A percentile compares a stretch with the other conserved stretches of the same genome.
Evolutionary conservation across 1,140 invertebrate genomes (phyloP).

Genomic region (Scaptomyza graminum): DNA sequence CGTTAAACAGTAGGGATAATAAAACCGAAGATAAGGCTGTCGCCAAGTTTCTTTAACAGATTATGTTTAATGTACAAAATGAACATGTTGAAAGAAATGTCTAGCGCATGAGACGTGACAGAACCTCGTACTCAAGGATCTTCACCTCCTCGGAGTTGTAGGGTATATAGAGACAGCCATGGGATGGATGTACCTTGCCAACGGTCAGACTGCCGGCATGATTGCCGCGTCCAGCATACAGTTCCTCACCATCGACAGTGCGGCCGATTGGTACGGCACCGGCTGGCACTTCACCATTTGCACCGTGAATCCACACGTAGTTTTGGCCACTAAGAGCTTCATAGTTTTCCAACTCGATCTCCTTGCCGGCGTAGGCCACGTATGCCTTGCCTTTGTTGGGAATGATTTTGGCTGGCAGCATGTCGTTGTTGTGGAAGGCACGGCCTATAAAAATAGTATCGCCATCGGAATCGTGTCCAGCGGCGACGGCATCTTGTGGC

Average conservation of each 20-base stretch:
- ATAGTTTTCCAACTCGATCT: slow-evolving; percentile 69
- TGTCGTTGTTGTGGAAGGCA: slow-evolving; percentile 88
- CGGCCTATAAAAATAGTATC: slow-evolving; percentile 90
- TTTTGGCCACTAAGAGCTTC: slow-evolving; percentile 84
- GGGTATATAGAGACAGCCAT: slow-evolving; percentile 89
- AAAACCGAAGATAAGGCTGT: slow-evolving; percentile 19
- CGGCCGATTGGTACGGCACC: slow-evolving; percentile 86
- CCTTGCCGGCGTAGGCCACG: slow-evolving; percentile 66
- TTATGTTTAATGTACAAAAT: slow-evolving; percentile 41
- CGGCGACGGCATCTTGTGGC: slow-evolving; percentile 86
- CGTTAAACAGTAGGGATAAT: neutral
- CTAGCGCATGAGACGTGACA: slow-evolving; percentile 61
- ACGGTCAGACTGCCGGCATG: slow-evolving; percentile 88
- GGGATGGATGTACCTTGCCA: slow-evolving; percentile 90
- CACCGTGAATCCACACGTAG: slow-evolving; percentile 84
- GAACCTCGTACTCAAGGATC: slow-evolving; percentile 71
- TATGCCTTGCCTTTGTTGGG: slow-evolving; percentile 84
- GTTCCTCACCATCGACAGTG: slow-evolving; percentile 86
- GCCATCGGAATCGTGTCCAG: slow-evolving; percentile 90
- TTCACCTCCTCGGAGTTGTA: slow-evolving; percentile 87
- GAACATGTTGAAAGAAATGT: slow-evolving; percentile 8
- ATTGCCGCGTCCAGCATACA: slow-evolving; percentile 87
- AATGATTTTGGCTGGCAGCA: slow-evolving; percentile 91
- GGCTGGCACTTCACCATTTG: slow-evolving; percentile 84
- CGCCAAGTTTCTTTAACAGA: slow-evolving; percentile 34